Conservation (phyloP, 2,888 invertebrate species). For the Macroteleia sp. region DNA sequence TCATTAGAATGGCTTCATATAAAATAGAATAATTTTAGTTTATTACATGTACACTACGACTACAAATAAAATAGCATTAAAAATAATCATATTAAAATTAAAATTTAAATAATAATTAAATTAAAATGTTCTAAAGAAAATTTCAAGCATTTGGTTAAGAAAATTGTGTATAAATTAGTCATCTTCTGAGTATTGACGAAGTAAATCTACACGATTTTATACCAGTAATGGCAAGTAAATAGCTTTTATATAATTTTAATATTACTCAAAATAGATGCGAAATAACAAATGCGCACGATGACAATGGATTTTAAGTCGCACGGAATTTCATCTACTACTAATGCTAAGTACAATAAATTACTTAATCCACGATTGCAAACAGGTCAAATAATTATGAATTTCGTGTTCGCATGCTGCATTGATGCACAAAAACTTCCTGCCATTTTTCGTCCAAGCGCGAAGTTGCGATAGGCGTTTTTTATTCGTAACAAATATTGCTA, state of each 20-base stretch:
- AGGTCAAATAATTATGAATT: too few species aligned
- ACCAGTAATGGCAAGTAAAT: constrained; percentile 39
- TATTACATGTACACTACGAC: too few species aligned
- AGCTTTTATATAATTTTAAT: constrained; percentile 11
- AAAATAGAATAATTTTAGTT: too few species aligned
- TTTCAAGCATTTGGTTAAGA: background rate
- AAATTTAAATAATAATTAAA: too few species aligned
- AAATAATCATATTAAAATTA: too few species aligned
- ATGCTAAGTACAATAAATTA: constrained; percentile 51
- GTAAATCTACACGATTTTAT: constrained; percentile 20
- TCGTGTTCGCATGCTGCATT: too few species aligned
- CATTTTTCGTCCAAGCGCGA: too few species aligned
- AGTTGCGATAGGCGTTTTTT: background rate
- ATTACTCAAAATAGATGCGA: constrained; percentile 27
- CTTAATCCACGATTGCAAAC: too few species aligned
- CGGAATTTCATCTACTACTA: constrained; percentile 12
- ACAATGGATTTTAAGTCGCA: background rate
- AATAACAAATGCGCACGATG: constrained; percentile 20
- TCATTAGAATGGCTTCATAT: too few species aligned
- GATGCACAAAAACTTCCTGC: too few species aligned
- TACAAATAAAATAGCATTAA: too few species aligned
- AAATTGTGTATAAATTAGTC: background rate
- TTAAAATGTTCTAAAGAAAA: too few species aligned
- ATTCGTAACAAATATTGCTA: constrained; percentile 68
- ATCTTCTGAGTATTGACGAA: constrained; percentile 28